Percentiles rank a stretch among this genome's conserved stretches.
Evolutionary conservation across 2,113 vertebrate species (phyloP).

Genomic region (Proterorhinus semilunaris): DNA sequence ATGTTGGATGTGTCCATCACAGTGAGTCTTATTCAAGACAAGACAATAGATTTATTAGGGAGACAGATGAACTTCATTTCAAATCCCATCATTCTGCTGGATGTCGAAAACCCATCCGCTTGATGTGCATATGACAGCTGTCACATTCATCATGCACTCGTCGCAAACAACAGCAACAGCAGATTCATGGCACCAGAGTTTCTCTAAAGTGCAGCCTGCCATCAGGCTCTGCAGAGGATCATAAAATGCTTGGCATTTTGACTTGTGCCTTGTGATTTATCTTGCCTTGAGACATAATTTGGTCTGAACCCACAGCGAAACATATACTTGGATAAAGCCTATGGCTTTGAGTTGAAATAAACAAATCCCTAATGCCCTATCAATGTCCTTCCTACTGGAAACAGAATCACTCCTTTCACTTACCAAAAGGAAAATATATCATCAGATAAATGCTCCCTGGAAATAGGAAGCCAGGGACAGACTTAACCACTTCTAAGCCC

Average conservation of each 20-base stretch:
- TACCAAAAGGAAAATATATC: conserved; percentile 76
- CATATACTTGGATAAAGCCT: conserved; percentile 70
- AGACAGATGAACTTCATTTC: conserved; percentile 75
- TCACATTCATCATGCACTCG: conserved; percentile 64
- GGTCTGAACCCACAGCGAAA: conserved; percentile 65
- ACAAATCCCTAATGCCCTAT: conserved; percentile 78
- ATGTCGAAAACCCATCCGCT: conserved; percentile 65
- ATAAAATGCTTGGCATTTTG: conserved; percentile 67
- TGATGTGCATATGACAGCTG: conserved; percentile 73
- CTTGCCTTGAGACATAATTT: conserved; percentile 72
- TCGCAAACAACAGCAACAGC: conserved; percentile 62
- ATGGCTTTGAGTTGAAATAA: conserved; percentile 74
- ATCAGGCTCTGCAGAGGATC: conserved; percentile 61
- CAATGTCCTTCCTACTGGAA: conserved; percentile 75
- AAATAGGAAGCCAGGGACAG: conserved; percentile 72
- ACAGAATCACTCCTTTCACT: conserved; percentile 72
- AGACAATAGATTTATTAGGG: conserved; percentile 74
- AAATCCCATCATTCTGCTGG: conserved; percentile 65
- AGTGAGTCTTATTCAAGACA: conserved; percentile 61
- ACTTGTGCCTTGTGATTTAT: conserved; percentile 70
- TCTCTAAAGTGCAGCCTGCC: conserved; percentile 57
- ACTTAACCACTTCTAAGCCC: conserved; percentile 74
- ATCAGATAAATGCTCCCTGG: conserved; percentile 74
- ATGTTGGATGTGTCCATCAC: conserved; percentile 71
- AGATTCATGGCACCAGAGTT: conserved; percentile 54